These are phyloP conservation scores for Vesta saturnalis DNA, from an alignment of 2,888 invertebrate genomes.

Conservation along the genomic window DNA sequence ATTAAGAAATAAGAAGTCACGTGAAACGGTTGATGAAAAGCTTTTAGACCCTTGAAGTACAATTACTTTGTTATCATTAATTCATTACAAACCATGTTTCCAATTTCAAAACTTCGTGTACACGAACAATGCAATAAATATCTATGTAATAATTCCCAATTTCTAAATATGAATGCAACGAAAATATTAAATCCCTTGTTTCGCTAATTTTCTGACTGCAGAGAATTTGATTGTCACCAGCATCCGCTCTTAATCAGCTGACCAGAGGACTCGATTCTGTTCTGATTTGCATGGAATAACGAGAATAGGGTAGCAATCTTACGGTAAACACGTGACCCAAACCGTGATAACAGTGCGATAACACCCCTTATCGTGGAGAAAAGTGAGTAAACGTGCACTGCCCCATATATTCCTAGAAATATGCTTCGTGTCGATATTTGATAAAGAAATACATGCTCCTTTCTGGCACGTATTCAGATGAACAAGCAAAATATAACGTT, in stretches of 20 bases:
- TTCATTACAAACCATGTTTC: background rate
- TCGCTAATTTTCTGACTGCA: background rate
- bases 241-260: constrained; percentile 45
- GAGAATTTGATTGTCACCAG: constrained; percentile 28
- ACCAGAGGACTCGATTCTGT: constrained; percentile 50
- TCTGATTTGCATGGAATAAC: constrained; percentile 58
- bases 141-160: background rate
- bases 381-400: constrained; percentile 40
- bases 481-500: constrained; percentile 9
- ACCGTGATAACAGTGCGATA: constrained; percentile 52
- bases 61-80: constrained; percentile 16
- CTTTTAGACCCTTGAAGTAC: constrained; percentile 42
- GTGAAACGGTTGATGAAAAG: constrained; percentile 54
- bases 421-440: constrained; percentile 48
- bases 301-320: constrained; percentile 51
- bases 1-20: constrained; percentile 59
- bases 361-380: constrained; percentile 46
- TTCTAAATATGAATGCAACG: background rate
- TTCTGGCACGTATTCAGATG: constrained; percentile 21
- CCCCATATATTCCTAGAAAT: constrained; percentile 48
- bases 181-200: constrained; percentile 1
- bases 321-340: constrained; percentile 50
- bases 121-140: background rate
- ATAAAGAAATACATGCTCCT: constrained; percentile 47
- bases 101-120: background rate